Base-by-base conservation (phyloP, 2,113 vertebrate species). In the Balaeniceps rex region DNA sequence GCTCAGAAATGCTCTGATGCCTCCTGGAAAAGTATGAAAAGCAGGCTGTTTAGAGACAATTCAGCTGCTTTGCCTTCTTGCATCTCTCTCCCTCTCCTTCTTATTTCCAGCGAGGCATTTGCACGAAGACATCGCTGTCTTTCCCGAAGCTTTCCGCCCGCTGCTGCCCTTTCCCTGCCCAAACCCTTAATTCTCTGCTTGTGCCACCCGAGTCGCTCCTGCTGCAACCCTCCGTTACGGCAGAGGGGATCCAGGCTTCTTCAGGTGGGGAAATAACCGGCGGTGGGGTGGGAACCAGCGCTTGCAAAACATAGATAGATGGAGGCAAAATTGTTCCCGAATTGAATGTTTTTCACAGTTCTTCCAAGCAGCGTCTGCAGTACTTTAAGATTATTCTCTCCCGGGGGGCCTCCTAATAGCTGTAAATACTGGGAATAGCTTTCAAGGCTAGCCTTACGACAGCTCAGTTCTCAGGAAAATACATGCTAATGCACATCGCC, bases 341-440 rank as follows among this genome's bases (percentile, higher is more conserved):
- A 97, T 90, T 87, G 95, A 96, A 97, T 96, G 97, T 96, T 98
- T 98, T 97, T 93, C 96, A 85, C 81, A 61, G 90, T 51, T 94
- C 97, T 97, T 96, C 90, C 91, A 65, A 96, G 96, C 94, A 34
- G 75, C 64, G 93, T 93, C 96, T 97, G 97, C 91, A 70, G 86
- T 49, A 78, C 88, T 98, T 95, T 54, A 63, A 96, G 96, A 97
- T 97, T 95, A 96, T 91, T 97, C 95, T 88, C 94, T 98, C 98
- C 97, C 29, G 6, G 95, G 94, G 97, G 95, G 94, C 74, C 96
- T 96, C 93, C 93, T 97, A 95, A 97, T 96, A 96, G 97, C 97
- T 92, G 95, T 98, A 98, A 98, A 98, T 98, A 98, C 96, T 97
- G 86, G 25, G 83, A 97, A 97, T 95, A 96, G 97, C 97, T 98